Base-by-base conservation (phyloP, 1,140 invertebrate genomes). In the Zaprionus inermis region DNA sequence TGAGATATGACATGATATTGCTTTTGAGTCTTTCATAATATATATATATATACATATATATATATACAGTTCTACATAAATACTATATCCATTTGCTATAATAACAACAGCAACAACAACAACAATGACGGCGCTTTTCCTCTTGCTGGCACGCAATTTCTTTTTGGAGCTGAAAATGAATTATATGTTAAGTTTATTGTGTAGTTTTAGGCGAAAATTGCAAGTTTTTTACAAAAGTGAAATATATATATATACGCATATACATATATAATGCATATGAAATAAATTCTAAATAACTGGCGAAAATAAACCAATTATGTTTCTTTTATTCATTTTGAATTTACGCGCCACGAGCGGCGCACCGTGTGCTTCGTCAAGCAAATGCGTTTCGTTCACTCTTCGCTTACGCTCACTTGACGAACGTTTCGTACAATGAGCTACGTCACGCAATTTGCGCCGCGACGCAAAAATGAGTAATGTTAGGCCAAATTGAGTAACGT, bases 171-270 rank as follows among this genome's bases (percentile, higher is more conserved):
- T 75, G 68, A 66, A 20, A 66, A 20, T 78, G 59, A 78, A 81
- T 68, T 79, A 81, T 80, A 88, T 89, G 84, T 88, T 88, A 88
- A 88, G 84, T 89, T 88, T 88, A 83, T 88, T 88, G 84, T 83
- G 78, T 88, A 88, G 84, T 88, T 89, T 88, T 88, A 88, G 84
- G 73, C 67, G 68, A 83, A 73, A 80, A 78, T 83, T 83, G 68
- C 79, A 80, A 80, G 57, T 68, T 73, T 85, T 85, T 85, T 74
- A 72, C 65, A 79, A 51, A 81, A 64, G 12, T 58, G 38, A 65
- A 60, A 41, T 49, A 59, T 44, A 44, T 36, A 36, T 36, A 32
- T 1, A 51, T n/a, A n/a, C n/a, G n/a, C 20, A 76, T 59, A 66
- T 36, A 69, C 68, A 74, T 60, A 72, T 61, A 60, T 63, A 34